Base-by-base conservation (phyloP, 2,113 vertebrate genomes). In the Merops nubicus region DNA sequence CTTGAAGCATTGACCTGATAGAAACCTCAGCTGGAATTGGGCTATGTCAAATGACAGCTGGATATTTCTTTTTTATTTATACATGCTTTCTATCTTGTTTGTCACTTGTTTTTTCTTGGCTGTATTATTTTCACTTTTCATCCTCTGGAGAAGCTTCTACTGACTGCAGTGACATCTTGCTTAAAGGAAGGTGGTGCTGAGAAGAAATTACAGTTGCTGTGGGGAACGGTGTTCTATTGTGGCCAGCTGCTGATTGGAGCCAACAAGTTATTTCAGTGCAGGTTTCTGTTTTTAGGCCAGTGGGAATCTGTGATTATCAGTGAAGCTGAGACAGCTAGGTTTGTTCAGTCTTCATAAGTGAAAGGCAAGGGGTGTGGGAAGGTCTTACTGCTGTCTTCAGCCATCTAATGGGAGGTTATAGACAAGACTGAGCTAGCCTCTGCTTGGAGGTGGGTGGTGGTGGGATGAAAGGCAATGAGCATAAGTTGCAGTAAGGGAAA, bases 11-110 rank as follows among this genome's bases (percentile, higher is more conserved):
- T 92, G 89, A 60, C 47, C 79, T 90, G 43, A 88, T 33, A 82
- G 48, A 90, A 45, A 91, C 34, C 47, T 83, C 89, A 92, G 29
- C 33, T 2, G 2, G 42, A 93, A 54, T 0, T 68, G 43, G 31
- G 54, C 51, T 60, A 13, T 50, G 26, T 47, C 36, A 25, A 85
- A 4, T 62, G 70, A 45, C 67, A 95, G 90, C 16, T 89, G 36
- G 63, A 48, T 96, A 76, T 77, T 93, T 93, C 33, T 54, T 84
- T 95, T 94, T 88, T 59, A 45, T 83, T 85, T 84, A 72, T 89
- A 88, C 50, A 43, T 75, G 31, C 26, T 78, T 85, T 85, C 80
- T 63, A 67, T 47, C 60, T 59, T 42, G 17, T 54, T 60, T 53
- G 15, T 50, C 79, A 28, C 67, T 92, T 87, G 43, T 7, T 91